Percentiles rank a stretch among this genome's conserved stretches.
These are phyloP conservation scores for Malurus splendens DNA, from an alignment of 2,797 vertebrate genomes.

Conservation along the genomic window DNA sequence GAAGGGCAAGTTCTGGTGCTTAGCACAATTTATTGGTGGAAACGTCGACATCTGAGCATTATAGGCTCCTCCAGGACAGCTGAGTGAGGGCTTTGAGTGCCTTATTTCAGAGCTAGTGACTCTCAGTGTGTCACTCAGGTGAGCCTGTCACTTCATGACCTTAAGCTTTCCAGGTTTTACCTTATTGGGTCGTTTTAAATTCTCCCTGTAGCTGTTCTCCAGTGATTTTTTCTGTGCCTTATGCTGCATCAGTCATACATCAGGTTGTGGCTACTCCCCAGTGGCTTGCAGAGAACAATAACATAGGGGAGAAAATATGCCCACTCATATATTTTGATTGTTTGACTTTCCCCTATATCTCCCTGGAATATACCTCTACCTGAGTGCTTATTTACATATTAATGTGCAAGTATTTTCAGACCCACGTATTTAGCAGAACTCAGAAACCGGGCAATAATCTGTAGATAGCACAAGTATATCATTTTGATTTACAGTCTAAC, in stretches of 20 bases:
- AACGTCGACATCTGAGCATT: neutral
- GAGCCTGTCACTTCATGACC: neutral
- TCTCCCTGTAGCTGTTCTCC: conserved; percentile 7
- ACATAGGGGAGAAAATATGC: conserved; percentile 45
- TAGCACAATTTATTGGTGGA: neutral
- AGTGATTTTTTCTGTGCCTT: conserved; percentile 14
- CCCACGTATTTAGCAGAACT: conserved; percentile 46
- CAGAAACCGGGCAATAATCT: conserved; percentile 45
- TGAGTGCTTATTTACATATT: conserved; percentile 58
- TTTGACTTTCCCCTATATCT: conserved; percentile 35
- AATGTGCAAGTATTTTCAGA: conserved; percentile 56
- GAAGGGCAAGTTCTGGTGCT: neutral
- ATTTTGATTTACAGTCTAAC: conserved; percentile 70
- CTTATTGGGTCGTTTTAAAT: neutral
- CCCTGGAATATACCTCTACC: conserved; percentile 29
- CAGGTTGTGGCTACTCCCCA: conserved; percentile 36
- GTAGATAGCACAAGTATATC: conserved; percentile 53
- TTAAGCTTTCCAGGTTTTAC: conserved; percentile 2
- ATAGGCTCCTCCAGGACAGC: neutral
- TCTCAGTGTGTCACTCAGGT: neutral
- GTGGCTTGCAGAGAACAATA: conserved; percentile 51
- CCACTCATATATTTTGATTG: conserved; percentile 37
- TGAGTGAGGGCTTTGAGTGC: neutral
- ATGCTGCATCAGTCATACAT: conserved; percentile 36
- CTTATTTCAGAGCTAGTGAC: neutral